Conservation (phyloP, 2,797 vertebrate species). For the Streptopelia turtur region DNA sequence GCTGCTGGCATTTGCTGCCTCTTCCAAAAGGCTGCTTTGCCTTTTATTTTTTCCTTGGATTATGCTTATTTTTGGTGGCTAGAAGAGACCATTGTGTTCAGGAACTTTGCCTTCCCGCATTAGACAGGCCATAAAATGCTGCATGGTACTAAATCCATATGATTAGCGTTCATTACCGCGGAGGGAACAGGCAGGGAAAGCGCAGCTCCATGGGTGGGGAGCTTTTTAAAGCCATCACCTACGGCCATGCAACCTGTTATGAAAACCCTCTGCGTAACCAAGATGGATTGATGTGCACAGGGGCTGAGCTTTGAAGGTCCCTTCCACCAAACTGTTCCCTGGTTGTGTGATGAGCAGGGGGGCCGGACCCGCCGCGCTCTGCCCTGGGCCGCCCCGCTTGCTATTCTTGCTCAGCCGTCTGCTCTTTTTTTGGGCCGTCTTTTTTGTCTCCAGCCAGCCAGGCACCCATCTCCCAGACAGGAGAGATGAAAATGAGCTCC, state of each 20-base stretch:
- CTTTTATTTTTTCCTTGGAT: not conserved
- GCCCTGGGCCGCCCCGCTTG: not conserved
- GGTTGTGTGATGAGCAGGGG: not conserved
- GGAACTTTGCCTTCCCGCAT: not conserved
- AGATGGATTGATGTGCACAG: not conserved
- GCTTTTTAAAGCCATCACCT: constrained; percentile 63
- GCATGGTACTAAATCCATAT: not conserved
- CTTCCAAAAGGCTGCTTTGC: not conserved
- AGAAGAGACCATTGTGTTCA: not conserved
- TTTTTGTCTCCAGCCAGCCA: constrained; percentile 9
- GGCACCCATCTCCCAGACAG: constrained; percentile 5
- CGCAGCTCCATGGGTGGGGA: constrained; percentile 14
- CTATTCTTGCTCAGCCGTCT: not conserved
- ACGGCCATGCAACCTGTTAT: constrained; percentile 38
- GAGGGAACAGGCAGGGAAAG: constrained; percentile 10
- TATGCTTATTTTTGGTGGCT: not conserved
- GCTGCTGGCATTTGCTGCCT: accelerated
- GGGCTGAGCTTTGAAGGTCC: not conserved
- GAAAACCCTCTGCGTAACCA: constrained; percentile 1
- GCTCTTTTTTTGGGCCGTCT: constrained; percentile 30
- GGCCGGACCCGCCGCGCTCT: accelerated
- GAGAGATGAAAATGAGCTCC: constrained; percentile 48
- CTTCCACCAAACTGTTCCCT: too few relatives aligned
- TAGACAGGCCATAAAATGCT: not conserved
- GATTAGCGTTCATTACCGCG: constrained; percentile 11